Base-by-base conservation (phyloP, 1,140 invertebrate genomes). In the Aphaenogaster rudis region DNA sequence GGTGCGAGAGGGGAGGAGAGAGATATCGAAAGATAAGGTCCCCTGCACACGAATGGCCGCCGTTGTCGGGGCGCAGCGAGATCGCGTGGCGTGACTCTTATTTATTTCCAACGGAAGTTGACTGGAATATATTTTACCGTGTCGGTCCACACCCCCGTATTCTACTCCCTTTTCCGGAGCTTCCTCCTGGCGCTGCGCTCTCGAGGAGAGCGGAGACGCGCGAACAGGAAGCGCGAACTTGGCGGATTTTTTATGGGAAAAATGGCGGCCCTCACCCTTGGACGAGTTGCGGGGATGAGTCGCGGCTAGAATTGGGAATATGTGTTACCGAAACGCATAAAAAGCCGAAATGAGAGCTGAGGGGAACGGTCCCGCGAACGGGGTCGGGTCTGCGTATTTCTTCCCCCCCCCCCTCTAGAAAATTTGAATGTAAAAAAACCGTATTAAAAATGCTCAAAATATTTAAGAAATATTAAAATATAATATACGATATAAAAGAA, bases 51-150 rank as follows among this genome's bases (percentile, higher is more conserved):
- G 92, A 93, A 92, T 93, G 90, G 93, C 90, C 92, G 92, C 91
- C 92, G 86, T 88, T 87, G 91, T 90, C 91, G 91, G 92, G 91
- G 88, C 90, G 92, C 91, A 92, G 88, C 90, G 90, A 91, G 93
- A 91, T 92, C 88, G 92, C 88, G 88, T 94, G 93, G 95, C 94
- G 94, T 95, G 95, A 95, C 94, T 95, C 90, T 95, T 95, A 95
- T 95, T 95, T 95, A 95, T 95, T 94, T 95, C 93, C 92, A 95
- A 86, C 95, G 95, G 95, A 95, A 95, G 94, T 94, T 94, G 93
- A 95, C 93, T 94, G 93, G 94, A 95, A 95, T 95, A 95, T 95
- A 95, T 95, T 95, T 95, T 91, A 93, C 93, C 92, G 67, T 74
- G 89, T 88, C 88, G 91, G 92, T 81, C 89, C 90, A 76, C 93